phyloP scores from a whole-genome alignment of 2,113 vertebrate species.

The Callipepla californica region DNA sequence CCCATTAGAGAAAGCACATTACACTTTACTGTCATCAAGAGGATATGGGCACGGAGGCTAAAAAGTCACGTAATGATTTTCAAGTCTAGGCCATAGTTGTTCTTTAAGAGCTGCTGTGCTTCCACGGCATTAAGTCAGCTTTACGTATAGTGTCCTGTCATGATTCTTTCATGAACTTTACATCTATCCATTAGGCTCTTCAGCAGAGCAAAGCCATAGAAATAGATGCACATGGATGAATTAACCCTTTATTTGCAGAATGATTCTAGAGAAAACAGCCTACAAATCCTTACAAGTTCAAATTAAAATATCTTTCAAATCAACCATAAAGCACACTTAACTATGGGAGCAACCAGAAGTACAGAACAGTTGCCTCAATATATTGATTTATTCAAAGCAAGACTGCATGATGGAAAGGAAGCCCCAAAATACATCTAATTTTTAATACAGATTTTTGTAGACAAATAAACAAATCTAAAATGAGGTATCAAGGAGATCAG shows the following conservation, averaged over 20 bases:
- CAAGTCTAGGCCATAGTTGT: not conserved
- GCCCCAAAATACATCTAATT: not conserved
- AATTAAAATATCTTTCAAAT: conserved; percentile 8
- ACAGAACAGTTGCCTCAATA: not conserved
- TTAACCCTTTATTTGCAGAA: not conserved
- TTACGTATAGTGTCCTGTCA: not conserved
- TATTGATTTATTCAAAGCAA: not conserved
- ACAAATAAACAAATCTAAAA: not conserved
- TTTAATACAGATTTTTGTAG: conserved; percentile 1
- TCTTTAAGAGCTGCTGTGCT: not conserved
- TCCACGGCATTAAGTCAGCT: not conserved
- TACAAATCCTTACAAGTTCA: not conserved
- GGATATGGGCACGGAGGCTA: conserved; percentile 13
- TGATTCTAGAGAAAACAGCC: not conserved
- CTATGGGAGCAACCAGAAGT: conserved; percentile 3
- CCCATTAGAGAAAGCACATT: conserved; percentile 34
- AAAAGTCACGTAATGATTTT: conserved; percentile 32
- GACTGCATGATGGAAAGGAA: conserved; percentile 7
- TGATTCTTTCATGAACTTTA: conserved; percentile 45
- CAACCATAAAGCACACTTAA: not conserved
- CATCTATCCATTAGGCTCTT: not conserved
- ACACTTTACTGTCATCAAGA: conserved; percentile 33
- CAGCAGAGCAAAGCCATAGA: not conserved
- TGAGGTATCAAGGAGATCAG: not conserved
- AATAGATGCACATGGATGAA: not conserved